Evolutionary conservation across 1,140 invertebrate genomes (phyloP), one percentile per base, ranked within the genome.

Genomic region (Vanessa tameamea): DNA sequence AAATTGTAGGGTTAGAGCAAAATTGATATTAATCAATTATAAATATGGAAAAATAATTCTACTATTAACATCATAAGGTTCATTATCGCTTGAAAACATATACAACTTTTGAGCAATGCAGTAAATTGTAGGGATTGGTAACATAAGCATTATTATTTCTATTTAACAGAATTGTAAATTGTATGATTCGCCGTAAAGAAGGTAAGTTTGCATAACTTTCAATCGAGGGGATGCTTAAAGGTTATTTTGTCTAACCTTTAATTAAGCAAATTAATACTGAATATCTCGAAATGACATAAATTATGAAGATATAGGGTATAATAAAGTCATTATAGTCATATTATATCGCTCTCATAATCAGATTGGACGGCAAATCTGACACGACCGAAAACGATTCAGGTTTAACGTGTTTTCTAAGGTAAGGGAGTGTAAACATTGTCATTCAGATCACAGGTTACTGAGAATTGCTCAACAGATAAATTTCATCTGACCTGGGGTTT

Each of bases 101-200:
- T 47, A 64, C 14, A 64, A 43, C 47, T 47, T 13, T 64, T 64
- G 4, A n/a, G n/a, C 48, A 43, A 43, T 43, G 37, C 6, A 15
- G 48, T 15, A 47, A 64, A 64, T 64, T 64, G 43, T 64, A 64
- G 14, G 63, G 37, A 64, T 64, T 64, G 37, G 37, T 64, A 64
- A 64, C 63, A 64, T 64, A 64, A 47, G 63, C 63, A 64, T 64
- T 64, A 64, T 64, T 64, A 64, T 47, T 64, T 65, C 64, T 15
- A 66, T 14, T 66, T 66, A 66, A 66, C 51, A 66, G 64, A 53
- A 66, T 66, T 66, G 64, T 66, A 66, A 66, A 66, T 66, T 66
- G 64, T 50, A 12, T 51, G 47, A 51, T 51, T 51, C 47, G 47
- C 48, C 14, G 26, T 66, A 66, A 26, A 66, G 11, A 66, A 37